These are phyloP conservation scores for Eupithecia exiguata DNA, from an alignment of 2,888 invertebrate species.

Conservation along the genomic window DNA sequence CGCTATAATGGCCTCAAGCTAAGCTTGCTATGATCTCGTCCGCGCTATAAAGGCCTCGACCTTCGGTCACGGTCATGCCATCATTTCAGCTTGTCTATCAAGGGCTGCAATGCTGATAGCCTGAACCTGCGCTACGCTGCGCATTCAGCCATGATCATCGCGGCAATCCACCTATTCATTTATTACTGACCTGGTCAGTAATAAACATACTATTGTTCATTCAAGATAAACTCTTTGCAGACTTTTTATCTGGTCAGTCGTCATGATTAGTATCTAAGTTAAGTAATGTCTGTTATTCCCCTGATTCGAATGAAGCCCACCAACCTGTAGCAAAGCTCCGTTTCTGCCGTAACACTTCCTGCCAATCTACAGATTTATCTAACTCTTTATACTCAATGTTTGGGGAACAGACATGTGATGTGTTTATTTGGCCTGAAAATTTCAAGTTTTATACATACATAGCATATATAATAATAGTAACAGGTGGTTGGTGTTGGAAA, in stretches of 20 bases:
- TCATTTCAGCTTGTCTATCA: no score
- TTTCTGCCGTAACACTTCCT: slow-evolving; percentile 72
- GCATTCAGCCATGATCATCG: no score
- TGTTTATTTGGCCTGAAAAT: slow-evolving; percentile 77
- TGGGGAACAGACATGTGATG: slow-evolving; percentile 70
- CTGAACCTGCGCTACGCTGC: no score
- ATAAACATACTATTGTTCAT: no score
- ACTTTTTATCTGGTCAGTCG: neutral
- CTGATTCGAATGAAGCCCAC: slow-evolving; percentile 59
- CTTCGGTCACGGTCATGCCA: no score
- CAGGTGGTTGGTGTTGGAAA: neutral
- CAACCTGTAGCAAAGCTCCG: slow-evolving; percentile 76
- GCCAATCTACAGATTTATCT: slow-evolving; percentile 82
- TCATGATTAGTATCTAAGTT: slow-evolving; percentile 4
- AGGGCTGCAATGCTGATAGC: no score
- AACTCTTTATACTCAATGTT: slow-evolving; percentile 77
- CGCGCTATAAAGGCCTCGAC: no score
- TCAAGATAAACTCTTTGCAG: neutral
- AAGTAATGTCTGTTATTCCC: slow-evolving; percentile 17
- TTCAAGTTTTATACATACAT: slow-evolving; percentile 45
- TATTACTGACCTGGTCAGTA: no score
- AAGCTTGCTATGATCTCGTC: no score
- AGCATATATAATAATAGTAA: neutral
- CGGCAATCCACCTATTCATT: no score
- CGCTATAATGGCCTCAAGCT: no score